Evolutionary conservation across 2,797 vertebrate genomes (phyloP), one percentile per base, ranked within the genome.

Genomic region (Gephyroberyx darwinii): DNA sequence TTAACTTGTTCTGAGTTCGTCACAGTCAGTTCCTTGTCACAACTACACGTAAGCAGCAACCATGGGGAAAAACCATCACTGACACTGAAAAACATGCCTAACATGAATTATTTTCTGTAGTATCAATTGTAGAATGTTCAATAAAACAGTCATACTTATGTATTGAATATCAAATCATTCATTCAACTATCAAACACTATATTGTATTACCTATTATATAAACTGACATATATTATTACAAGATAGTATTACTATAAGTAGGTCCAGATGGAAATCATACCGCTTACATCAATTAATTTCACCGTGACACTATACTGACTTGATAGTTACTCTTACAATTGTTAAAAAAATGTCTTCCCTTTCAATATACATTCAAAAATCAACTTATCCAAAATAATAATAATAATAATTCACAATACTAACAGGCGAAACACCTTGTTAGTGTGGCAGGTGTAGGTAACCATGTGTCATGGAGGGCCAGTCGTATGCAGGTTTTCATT

Each of bases 1-100:
- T 55, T 65, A 75, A 54, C 71, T 75, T 67, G 26, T 60, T 63
- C 71, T 69, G n/a, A 53, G 19, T 84, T 65, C 14, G 51, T 86
- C 84, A 83, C 84, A 83, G 81, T 84, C 81, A n/a, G 54, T 65
- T 86, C 74, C 73, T 85, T 47, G 55, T 82, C 78, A 90, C 82
- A 69, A 83, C 64, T 71, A 84, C 83, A 77, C 74, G 58, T 81
- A 90, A 91, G 88, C 90, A 91, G 90, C 89, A 89, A 84, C 69
- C 74, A 82, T 71, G 79, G 60, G 45, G 81, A 65, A 84, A 64
- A 72, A 82, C 41, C 30, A 83, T 16, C 74, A 74, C 67, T 43
- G 14, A 81, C 79, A 67, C 47, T 57, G 77, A 66, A 71, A 77
- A 84, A 69, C 43, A 75, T 57, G 64, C 22, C 16, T 26, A 56